Conservation (phyloP, 2,888 invertebrate genomes). For the Artemia sp. region DNA sequence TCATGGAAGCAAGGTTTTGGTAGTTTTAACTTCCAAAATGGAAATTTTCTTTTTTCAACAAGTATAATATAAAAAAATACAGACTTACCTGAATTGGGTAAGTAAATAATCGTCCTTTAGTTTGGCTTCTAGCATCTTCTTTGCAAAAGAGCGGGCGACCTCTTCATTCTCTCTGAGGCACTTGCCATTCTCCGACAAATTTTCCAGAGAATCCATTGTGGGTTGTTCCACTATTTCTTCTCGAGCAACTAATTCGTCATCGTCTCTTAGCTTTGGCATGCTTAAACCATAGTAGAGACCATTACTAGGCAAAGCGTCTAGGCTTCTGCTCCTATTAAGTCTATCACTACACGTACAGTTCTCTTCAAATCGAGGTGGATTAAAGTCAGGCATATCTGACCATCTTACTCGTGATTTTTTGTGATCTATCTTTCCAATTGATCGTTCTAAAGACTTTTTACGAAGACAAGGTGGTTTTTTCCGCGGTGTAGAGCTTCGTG, state of each 20-base stretch:
- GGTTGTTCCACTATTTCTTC: conserved; percentile 2
- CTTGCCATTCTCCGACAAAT: not conserved
- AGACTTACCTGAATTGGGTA: not conserved
- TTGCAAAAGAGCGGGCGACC: not conserved
- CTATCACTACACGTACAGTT: conserved; percentile 1
- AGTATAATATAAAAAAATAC: no score
- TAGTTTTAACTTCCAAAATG: no score
- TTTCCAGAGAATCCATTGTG: conserved; percentile 6
- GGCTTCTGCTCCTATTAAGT: not conserved
- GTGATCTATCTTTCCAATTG: not conserved
- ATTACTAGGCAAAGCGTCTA: conserved; percentile 13
- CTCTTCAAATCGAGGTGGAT: not conserved
- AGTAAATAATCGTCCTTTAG: not conserved
- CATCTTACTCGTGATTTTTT: conserved; percentile 8
- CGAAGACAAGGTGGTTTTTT: conserved; percentile 15
- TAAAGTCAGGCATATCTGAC: conserved; percentile 11
- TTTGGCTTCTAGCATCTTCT: conserved; percentile 3
- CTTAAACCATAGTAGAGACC: conserved; percentile 8
- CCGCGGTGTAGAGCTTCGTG: conserved; percentile 21
- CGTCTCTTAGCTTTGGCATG: not conserved
- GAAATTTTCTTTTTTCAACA: no score
- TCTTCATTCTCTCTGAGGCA: conserved; percentile 1
- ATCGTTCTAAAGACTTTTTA: not conserved
- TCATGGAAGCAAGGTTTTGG: no score
- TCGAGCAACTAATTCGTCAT: not conserved